Percentiles rank a stretch among this genome's conserved stretches.
phyloP scores from a whole-genome alignment of 2,888 invertebrate species.

The Chalcosyrphus nemorum region DNA sequence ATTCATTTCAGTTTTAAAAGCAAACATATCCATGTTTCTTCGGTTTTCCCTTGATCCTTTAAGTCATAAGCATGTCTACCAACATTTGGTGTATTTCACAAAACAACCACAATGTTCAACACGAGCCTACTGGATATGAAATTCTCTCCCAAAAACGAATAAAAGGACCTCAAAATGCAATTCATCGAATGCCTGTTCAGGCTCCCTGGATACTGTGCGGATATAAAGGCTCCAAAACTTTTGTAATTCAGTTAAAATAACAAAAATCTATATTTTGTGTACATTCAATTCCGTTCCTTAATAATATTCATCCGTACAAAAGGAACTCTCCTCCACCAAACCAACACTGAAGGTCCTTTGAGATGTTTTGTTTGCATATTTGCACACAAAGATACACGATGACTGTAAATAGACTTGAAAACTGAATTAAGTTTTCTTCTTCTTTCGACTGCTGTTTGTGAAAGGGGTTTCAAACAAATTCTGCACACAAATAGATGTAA shows the following conservation, averaged over 20 bases:
- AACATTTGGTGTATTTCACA: too few species aligned
- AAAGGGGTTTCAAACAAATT: neutral
- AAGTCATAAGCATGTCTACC: too few species aligned
- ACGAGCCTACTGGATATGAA: too few species aligned
- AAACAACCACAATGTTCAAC: too few species aligned
- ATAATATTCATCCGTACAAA: neutral
- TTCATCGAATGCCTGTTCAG: too few species aligned
- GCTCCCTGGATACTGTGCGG: too few species aligned
- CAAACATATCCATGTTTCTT: too few species aligned
- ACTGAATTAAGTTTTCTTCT: neutral
- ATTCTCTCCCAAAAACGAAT: too few species aligned
- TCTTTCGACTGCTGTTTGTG: neutral
- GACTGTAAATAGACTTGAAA: neutral
- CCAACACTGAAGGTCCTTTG: neutral
- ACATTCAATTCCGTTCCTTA: neutral
- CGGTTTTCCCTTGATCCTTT: too few species aligned
- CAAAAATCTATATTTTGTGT: neutral
- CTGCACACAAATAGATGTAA: slow-evolving; percentile 5
- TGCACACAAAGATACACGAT: neutral
- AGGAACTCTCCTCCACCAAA: neutral
- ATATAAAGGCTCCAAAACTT: slow-evolving; percentile 4
- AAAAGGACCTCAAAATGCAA: too few species aligned
- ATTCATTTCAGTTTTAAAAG: too few species aligned
- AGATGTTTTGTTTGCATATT: neutral
- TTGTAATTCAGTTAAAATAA: slow-evolving; percentile 11